Conservation (phyloP, 2,888 invertebrate genomes). For the Chrysopilus asiliformis region DNA sequence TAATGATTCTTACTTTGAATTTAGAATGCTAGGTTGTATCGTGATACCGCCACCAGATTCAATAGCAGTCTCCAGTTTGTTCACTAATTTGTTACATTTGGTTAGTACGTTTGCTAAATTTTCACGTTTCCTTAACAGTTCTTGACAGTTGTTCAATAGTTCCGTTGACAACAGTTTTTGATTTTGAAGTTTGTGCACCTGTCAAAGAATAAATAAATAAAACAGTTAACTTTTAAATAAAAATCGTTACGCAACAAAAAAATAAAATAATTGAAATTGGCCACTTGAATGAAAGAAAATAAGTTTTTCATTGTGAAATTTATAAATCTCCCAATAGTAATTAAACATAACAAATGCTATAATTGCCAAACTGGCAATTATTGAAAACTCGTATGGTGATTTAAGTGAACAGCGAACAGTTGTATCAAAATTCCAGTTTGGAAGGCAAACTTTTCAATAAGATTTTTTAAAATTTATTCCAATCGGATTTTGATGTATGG, state of each 20-base stretch:
- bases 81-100: slow-evolving; percentile 71
- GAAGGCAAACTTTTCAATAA: no score
- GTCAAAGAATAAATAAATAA: slow-evolving; percentile 6
- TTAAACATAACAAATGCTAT: no score
- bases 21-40: slow-evolving; percentile 58
- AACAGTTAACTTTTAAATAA: background rate
- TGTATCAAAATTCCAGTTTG: no score
- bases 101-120: slow-evolving; percentile 69
- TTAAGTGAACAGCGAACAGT: no score
- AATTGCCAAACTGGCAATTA: no score
- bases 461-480: no score
- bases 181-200: slow-evolving; percentile 40
- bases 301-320: no score
- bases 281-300: no score
- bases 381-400: no score
- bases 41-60: slow-evolving; percentile 60
- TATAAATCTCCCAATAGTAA: no score
- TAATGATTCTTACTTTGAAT: slow-evolving; percentile 40
- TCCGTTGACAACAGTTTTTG: slow-evolving; percentile 61
- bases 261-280: no score
- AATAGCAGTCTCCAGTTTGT: slow-evolving; percentile 66
- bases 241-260: background rate
- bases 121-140: slow-evolving; percentile 54
- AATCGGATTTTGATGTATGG: no score
- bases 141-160: slow-evolving; percentile 67